Conservation (phyloP, 2,888 invertebrate genomes). For the Drosophila nr. perissopoda region DNA sequence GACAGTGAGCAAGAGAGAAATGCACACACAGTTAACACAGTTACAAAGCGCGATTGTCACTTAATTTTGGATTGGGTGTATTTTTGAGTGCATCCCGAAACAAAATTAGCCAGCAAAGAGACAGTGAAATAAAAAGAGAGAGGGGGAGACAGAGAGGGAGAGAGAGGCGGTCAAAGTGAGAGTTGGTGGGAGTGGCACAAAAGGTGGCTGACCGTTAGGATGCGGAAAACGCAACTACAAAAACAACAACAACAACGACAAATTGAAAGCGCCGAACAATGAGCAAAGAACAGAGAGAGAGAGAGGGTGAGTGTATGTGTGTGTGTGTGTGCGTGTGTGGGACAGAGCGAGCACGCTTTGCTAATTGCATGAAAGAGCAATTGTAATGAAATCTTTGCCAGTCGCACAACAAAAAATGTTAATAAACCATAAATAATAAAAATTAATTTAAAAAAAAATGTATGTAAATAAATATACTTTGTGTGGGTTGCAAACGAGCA, state of each 20-base stretch:
- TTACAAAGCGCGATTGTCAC: slow-evolving; percentile 28
- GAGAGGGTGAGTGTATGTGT: not conserved
- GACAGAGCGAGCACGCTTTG: not conserved
- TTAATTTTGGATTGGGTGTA: slow-evolving; percentile 30
- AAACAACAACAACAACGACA: slow-evolving; percentile 9
- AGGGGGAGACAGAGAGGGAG: not conserved
- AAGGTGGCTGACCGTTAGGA: slow-evolving; percentile 69
- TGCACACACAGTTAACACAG: slow-evolving; percentile 62
- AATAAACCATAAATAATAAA: slow-evolving; percentile 74
- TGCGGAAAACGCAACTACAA: slow-evolving; percentile 58
- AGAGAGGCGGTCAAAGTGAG: slow-evolving; percentile 53
- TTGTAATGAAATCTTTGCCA: slow-evolving; percentile 52
- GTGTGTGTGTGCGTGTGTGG: not conserved
- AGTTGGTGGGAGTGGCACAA: slow-evolving; percentile 58
- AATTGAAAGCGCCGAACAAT: slow-evolving; percentile 46
- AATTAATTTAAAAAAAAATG: slow-evolving; percentile 13
- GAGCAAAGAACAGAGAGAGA: not conserved
- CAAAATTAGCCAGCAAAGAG: slow-evolving; percentile 41
- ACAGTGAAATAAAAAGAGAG: slow-evolving; percentile 1
- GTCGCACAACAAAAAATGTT: slow-evolving; percentile 56
- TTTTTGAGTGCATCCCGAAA: slow-evolving; percentile 39
- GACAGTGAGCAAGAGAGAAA: slow-evolving; percentile 3
- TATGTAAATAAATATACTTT: slow-evolving; percentile 58
- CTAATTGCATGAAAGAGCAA: slow-evolving; percentile 30
- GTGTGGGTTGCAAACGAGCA: slow-evolving; percentile 60